Conservation (phyloP, 2,888 invertebrate species). For the Lottia gigantea region DNA sequence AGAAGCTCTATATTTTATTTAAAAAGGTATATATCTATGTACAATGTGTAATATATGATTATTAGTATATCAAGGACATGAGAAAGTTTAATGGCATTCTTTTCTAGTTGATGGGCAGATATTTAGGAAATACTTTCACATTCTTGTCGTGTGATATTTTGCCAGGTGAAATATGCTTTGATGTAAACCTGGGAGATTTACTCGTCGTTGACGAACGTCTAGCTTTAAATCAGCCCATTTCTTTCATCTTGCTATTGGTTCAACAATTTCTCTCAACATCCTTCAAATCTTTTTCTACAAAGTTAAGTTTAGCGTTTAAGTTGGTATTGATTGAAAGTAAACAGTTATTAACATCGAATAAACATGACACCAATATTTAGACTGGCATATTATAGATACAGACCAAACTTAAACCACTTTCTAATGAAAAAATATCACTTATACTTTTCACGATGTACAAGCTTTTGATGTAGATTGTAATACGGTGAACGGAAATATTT, state of each 20-base stretch:
- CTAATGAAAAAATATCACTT: too few species aligned
- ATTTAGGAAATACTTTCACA: too few species aligned
- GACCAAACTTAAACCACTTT: too few species aligned
- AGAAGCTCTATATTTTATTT: too few species aligned
- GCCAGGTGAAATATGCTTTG: conserved; percentile 11
- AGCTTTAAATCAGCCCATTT: neutral
- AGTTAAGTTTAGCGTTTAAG: neutral
- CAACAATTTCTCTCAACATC: neutral
- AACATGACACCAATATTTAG: neutral
- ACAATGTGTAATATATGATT: too few species aligned
- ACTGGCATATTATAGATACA: neutral
- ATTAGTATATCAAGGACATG: too few species aligned
- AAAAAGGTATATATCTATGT: too few species aligned
- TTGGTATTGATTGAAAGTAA: conserved; percentile 6
- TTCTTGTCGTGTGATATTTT: neutral
- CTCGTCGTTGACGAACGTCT: neutral
- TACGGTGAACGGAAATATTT: neutral
- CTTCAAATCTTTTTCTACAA: neutral
- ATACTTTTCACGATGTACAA: too few species aligned
- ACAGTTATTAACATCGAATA: conserved; percentile 7
- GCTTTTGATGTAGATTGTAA: neutral
- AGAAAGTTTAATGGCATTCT: too few species aligned
- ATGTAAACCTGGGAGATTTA: neutral
- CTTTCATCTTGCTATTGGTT: neutral
- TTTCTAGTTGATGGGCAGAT: too few species aligned